A percentile compares a stretch with the other conserved stretches of the same genome.
phyloP scores from a whole-genome alignment of 2,113 vertebrate genomes.

The Callithrix jacchus region DNA sequence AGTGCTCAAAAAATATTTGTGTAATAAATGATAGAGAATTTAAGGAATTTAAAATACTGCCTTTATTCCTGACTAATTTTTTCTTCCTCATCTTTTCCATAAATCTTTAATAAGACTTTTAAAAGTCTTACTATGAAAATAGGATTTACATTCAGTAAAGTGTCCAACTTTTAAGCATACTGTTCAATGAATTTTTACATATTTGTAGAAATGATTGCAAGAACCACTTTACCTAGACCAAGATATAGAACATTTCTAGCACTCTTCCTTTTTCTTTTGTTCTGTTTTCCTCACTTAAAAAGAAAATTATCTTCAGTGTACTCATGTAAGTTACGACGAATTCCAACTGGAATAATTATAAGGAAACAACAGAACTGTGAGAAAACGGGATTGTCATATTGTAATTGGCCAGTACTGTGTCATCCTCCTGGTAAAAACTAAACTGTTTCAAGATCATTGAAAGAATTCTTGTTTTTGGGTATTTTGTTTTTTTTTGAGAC shows the following conservation, averaged over 20 bases:
- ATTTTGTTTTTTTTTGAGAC: too few relatives aligned
- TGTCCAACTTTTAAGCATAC: background rate
- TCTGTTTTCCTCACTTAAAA: background rate
- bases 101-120: too few relatives aligned
- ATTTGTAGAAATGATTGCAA: too few relatives aligned
- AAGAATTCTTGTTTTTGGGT: background rate
- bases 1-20: background rate
- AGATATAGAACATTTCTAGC: background rate
- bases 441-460: background rate
- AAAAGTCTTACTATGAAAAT: background rate
- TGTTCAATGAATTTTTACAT: background rate
- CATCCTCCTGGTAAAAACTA: background rate
- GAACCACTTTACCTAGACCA: background rate
- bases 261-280: background rate
- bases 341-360: background rate
- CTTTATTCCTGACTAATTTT: background rate
- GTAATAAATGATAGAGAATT: background rate
- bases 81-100: background rate
- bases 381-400: background rate
- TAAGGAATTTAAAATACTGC: background rate
- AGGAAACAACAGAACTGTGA: background rate
- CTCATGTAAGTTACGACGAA: background rate
- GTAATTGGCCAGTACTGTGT: background rate
- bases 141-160: background rate
- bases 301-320: background rate